Base-by-base conservation (phyloP, 1,140 invertebrate species). In the Tribolium madens region DNA sequence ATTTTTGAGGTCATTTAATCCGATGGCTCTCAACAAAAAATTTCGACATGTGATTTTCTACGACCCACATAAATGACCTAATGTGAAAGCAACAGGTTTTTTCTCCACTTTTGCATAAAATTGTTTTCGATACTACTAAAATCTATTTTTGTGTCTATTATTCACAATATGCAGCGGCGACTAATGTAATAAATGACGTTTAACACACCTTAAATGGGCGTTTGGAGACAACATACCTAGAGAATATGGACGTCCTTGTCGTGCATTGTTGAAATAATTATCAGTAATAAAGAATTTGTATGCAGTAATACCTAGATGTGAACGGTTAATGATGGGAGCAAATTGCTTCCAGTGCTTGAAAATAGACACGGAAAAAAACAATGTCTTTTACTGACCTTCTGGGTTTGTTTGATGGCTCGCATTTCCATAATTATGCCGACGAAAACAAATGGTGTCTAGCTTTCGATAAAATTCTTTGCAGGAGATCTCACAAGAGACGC, bases 51-150 rank as follows among this genome's bases (percentile, higher is more conserved):
- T 10, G 26, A 33, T 64, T 64, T 64, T 64, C 57, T 64, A 64
- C 57, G 57, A 64, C 57, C 57, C 57, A 64, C 57, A 18, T 64
- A 64, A 57, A 17, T 57, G 52, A 57, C 52, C 52, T 18, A 14
- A 64, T 7, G 26, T 64, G 57, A 64, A 64, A 64, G 57, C 57
- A 17, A 57, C 57, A 33, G 3, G 3, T 33, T 64, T 64, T 64
- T 64, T 26, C 17, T 7, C 57, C 57, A 33, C 57, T 64, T 64
- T 64, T 64, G 57, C 26, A 33, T 14, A 42, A 60, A 60, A 21
- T 60, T 26, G 9, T 18, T 60, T 60, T 60, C 53, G 26, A 15
- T 60, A 12, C 53, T 21, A 60, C 17, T 26, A 42, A 42, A 42
- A 42, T 42, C 36, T 42, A 42, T 42, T 26, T 26, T 42, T 42